Evolutionary conservation across 2,113 vertebrate genomes (phyloP).

Genomic region (Podarcis raffonei): DNA sequence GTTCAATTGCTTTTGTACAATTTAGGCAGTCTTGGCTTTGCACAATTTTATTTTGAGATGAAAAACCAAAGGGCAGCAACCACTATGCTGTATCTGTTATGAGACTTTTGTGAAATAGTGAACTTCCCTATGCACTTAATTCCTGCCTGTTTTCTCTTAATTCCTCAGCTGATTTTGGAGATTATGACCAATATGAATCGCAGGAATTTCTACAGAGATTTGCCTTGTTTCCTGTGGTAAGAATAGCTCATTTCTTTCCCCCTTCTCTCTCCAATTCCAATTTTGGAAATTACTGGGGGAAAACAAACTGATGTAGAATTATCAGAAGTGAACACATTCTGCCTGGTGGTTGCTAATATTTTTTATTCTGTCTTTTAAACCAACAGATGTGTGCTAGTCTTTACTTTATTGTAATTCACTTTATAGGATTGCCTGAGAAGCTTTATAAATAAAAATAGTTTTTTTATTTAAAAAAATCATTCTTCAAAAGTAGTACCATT

Average conservation of each 20-base stretch:
- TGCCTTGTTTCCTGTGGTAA: conserved; percentile 96
- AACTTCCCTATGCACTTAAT: conserved; percentile 8
- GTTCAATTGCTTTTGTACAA: conserved; percentile 31
- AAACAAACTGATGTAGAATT: not conserved
- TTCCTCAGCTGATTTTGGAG: conserved; percentile 93
- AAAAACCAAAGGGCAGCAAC: not conserved
- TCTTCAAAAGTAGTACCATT: not conserved
- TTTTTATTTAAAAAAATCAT: not conserved
- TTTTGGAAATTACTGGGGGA: not conserved
- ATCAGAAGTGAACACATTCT: not conserved
- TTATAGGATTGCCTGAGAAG: not conserved
- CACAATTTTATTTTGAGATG: conserved; percentile 29
- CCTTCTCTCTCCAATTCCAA: conserved; percentile 10
- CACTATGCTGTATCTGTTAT: not conserved
- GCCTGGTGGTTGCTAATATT: not conserved
- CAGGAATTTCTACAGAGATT: conserved; percentile 97
- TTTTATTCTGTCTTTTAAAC: not conserved
- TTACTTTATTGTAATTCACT: not conserved
- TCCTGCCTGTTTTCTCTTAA: conserved; percentile 36
- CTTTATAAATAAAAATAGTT: not conserved
- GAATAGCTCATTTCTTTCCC: conserved; percentile 43
- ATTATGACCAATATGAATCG: conserved; percentile 95
- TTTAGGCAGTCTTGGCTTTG: conserved; percentile 34
- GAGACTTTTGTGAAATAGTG: not conserved
- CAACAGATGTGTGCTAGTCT: not conserved